Evolutionary conservation across 1,140 invertebrate species (phyloP), one percentile per base, ranked within the genome.

Genomic region (Drosophila chauvacae): DNA sequence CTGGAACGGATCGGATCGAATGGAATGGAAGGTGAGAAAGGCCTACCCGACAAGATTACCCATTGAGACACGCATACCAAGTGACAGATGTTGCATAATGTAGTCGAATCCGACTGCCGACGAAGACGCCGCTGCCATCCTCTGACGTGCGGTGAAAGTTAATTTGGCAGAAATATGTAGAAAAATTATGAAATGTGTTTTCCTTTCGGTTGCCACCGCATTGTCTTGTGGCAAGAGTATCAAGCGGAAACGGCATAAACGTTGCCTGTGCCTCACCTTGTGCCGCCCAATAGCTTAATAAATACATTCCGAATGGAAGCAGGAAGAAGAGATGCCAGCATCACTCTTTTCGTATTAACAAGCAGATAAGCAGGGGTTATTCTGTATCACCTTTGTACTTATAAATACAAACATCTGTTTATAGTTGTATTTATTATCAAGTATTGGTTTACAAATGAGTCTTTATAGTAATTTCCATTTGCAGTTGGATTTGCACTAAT

Each of bases 151-250:
- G 80, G 84, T 87, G 84, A 87, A 87, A 87, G 84, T 87, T 90
- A 87, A 90, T 87, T 87, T 87, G 68, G 72, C 61, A 78, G 45
- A 79, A 79, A 78, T 79, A 78, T 79, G 76, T 79, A 79, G 73
- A 90, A 80, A 87, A 90, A 88, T 87, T 87, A 87, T 87, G 80
- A 80, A 88, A 83, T 88, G 80, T 86, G 57, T 79, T 88, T 87
- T 88, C 77, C 80, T 87, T 86, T 86, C 74, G 84, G 75, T 48
- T 79, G 79, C 66, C 63, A 76, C 78, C 55, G 63, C 76, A 77
- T 82, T 78, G 80, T 78, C 33, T 78, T 72, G 61, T 57, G 61
- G 26, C 41, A 57, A 57, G 57, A 74, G 73, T 77, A 60, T 66
- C 74, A 78, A 60, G 66, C 76, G 76, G 77, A 77, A 64, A 63